phyloP scores from a whole-genome alignment of 2,113 vertebrate species.

The Calyptommatus sinebrachiatus region DNA sequence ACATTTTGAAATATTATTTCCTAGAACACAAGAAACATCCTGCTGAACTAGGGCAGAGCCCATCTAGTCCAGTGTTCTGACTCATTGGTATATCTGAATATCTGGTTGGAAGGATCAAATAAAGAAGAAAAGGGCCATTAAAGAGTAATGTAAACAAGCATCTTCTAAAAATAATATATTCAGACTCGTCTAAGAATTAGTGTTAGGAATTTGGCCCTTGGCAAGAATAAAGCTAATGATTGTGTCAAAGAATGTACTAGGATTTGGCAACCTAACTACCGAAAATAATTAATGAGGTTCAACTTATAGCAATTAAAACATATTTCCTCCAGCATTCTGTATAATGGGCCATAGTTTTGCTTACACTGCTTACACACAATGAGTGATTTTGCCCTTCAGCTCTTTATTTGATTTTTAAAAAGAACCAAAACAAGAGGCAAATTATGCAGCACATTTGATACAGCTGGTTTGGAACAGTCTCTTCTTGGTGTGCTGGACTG shows the following conservation, averaged over 20 bases:
- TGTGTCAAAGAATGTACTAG: slow-evolving; percentile 12
- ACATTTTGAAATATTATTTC: slow-evolving; percentile 13
- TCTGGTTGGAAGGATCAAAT: background rate
- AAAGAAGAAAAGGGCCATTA: background rate
- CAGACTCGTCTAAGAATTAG: background rate
- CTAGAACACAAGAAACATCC: too few relatives aligned
- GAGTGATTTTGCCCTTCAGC: slow-evolving; percentile 25
- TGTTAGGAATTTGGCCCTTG: background rate
- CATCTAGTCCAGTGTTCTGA: too few relatives aligned
- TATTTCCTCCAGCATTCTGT: slow-evolving; percentile 17
- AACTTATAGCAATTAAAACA: slow-evolving; percentile 30
- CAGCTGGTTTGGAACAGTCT: background rate
- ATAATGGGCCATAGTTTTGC: background rate
- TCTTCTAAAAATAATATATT: background rate
- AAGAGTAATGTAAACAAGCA: background rate
- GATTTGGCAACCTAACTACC: background rate
- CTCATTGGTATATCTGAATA: too few relatives aligned
- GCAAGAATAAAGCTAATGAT: background rate
- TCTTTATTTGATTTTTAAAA: slow-evolving; percentile 11
- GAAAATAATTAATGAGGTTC: slow-evolving; percentile 20
- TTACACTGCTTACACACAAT: slow-evolving; percentile 25
- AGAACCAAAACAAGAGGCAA: background rate
- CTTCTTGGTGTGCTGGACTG: background rate
- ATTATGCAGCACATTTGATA: slow-evolving; percentile 1
- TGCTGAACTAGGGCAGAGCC: too few relatives aligned